A percentile compares a stretch with the other conserved stretches of the same genome.
phyloP scores from a whole-genome alignment of 1,140 invertebrate genomes.

The Ectropis grisescens region DNA sequence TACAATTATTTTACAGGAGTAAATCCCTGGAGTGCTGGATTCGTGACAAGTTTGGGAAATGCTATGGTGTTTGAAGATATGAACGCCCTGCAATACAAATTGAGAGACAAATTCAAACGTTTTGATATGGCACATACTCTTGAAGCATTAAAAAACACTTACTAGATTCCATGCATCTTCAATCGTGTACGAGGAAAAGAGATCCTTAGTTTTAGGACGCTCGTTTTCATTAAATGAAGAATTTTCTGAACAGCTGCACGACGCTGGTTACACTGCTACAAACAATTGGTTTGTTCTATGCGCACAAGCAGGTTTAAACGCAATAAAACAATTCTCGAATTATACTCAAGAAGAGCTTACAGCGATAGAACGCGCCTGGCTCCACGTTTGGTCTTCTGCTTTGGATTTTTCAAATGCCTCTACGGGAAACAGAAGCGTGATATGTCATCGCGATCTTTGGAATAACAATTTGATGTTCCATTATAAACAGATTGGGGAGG shows the following conservation, averaged over 20 bases:
- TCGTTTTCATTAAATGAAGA: slow-evolving; percentile 32
- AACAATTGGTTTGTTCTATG: slow-evolving; percentile 44
- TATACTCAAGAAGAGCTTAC: slow-evolving; percentile 20
- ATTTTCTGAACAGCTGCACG: slow-evolving; percentile 23
- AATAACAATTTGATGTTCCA: slow-evolving; percentile 75
- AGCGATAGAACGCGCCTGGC: slow-evolving; percentile 37
- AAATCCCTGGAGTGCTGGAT: slow-evolving; percentile 36
- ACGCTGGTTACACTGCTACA: slow-evolving; percentile 27
- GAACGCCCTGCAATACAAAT: slow-evolving; percentile 28
- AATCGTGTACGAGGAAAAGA: slow-evolving; percentile 47
- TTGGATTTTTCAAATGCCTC: slow-evolving; percentile 27
- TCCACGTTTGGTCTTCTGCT: slow-evolving; percentile 28
- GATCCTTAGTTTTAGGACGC: slow-evolving; percentile 17
- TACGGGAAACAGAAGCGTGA: slow-evolving; percentile 58
- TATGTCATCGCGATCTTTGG: slow-evolving; percentile 75
- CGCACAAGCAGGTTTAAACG: slow-evolving; percentile 34
- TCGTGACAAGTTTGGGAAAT: slow-evolving; percentile 29
- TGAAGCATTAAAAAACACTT: slow-evolving; percentile 40
- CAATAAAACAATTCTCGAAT: slow-evolving; percentile 37
- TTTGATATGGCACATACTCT: slow-evolving; percentile 43
- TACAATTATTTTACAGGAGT: too few relatives aligned
- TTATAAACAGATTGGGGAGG: slow-evolving; percentile 39
- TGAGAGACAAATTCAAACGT: slow-evolving; percentile 32
- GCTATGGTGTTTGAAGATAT: slow-evolving; percentile 54
- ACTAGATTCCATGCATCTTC: slow-evolving; percentile 46